A percentile compares a stretch with the other conserved stretches of the same genome.
These are phyloP conservation scores for Dichetophora obliterata DNA, from an alignment of 2,888 invertebrate genomes.

Conservation along the genomic window DNA sequence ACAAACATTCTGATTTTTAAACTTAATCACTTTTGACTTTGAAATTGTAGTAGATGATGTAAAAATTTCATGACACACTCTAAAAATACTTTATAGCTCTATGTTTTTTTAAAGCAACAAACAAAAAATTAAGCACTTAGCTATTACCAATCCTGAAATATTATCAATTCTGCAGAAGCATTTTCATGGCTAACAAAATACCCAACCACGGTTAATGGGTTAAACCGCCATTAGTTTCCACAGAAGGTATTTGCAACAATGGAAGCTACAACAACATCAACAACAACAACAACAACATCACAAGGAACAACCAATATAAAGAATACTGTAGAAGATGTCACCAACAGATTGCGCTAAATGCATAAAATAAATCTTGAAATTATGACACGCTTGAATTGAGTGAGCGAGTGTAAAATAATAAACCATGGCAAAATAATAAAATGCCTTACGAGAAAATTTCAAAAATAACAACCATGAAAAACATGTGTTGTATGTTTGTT, in stretches of 20 bases:
- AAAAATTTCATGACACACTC: too few species aligned
- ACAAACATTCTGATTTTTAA: too few species aligned
- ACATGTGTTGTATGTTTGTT: slow-evolving; percentile 20
- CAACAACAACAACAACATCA: not conserved
- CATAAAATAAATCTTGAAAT: slow-evolving; percentile 19
- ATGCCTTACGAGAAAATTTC: slow-evolving; percentile 27
- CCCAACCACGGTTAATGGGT: too few species aligned
- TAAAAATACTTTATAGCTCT: too few species aligned
- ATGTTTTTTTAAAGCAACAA: too few species aligned
- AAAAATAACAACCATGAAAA: slow-evolving; percentile 9
- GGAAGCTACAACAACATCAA: not conserved
- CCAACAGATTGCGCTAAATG: slow-evolving; percentile 4
- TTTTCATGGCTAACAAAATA: too few species aligned
- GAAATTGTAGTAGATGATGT: too few species aligned
- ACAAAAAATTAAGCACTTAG: too few species aligned
- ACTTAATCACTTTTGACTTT: too few species aligned
- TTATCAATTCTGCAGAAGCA: too few species aligned
- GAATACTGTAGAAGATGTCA: not conserved
- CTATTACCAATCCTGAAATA: too few species aligned
- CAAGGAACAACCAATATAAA: not conserved
- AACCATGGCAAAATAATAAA: slow-evolving; percentile 33
- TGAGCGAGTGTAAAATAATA: slow-evolving; percentile 32
- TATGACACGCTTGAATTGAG: slow-evolving; percentile 26
- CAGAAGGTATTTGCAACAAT: not conserved
- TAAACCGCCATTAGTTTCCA: not conserved